Percentiles rank a stretch among this genome's conserved stretches.
phyloP scores from a whole-genome alignment of 1,140 invertebrate species.

The Calephelis nemesis region DNA sequence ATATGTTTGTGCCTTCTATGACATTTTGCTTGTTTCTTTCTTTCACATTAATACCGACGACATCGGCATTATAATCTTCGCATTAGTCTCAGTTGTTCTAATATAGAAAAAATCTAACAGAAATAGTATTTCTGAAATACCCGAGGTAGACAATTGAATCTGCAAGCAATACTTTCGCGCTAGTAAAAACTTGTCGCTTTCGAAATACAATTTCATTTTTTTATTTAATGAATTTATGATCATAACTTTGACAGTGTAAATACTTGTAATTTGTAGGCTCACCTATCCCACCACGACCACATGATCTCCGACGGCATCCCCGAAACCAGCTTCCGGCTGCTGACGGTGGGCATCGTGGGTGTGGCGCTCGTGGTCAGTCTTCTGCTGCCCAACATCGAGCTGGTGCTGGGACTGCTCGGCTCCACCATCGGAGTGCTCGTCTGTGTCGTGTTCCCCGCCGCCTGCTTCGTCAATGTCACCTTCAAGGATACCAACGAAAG shows the following conservation, averaged over 20 bases:
- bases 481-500: conserved; percentile 87
- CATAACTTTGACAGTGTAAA: not conserved
- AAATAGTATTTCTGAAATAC: too few species aligned
- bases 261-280: conserved; percentile 12
- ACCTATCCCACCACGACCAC: conserved; percentile 33
- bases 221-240: too few species aligned
- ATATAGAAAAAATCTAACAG: too few species aligned
- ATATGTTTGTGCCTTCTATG: too few species aligned
- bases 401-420: conserved; percentile 94
- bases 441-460: conserved; percentile 94
- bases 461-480: conserved; percentile 86
- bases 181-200: too few species aligned
- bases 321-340: conserved; percentile 86
- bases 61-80: too few species aligned
- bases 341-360: conserved; percentile 88
- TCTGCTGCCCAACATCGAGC: conserved; percentile 92
- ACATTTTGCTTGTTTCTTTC: too few species aligned
- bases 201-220: not conserved
- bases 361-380: conserved; percentile 88
- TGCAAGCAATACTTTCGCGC: too few species aligned
- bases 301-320: conserved; percentile 82
- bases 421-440: conserved; percentile 97
- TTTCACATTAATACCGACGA: too few species aligned
- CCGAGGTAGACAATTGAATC: too few species aligned
- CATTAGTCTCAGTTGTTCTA: too few species aligned